These are phyloP conservation scores for Elephas maximus DNA, from an alignment of 2,113 vertebrate genomes.

Conservation along the genomic window DNA sequence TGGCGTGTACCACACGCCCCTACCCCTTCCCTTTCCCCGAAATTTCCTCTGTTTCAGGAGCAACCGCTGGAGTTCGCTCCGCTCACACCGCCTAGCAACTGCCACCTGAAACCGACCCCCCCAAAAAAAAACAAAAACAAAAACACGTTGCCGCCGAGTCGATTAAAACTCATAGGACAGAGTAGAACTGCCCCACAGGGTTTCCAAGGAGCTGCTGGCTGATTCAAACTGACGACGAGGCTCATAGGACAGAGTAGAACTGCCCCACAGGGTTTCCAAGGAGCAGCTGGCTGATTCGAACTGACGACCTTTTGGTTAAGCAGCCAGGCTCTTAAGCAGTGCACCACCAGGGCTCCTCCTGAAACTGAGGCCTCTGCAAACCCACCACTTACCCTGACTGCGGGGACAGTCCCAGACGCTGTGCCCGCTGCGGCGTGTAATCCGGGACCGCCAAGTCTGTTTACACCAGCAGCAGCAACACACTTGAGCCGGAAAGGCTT, in stretches of 20 bases:
- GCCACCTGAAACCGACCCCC: neutral
- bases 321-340: too few species aligned
- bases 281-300: too few species aligned
- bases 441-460: conserved; percentile 77
- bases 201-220: too few species aligned
- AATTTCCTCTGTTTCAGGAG: neutral
- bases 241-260: too few species aligned
- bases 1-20: neutral
- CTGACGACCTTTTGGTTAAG: too few species aligned
- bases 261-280: too few species aligned
- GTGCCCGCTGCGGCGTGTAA: conserved; percentile 59
- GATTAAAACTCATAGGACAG: too few species aligned
- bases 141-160: too few species aligned
- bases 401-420: conserved; percentile 5
- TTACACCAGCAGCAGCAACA: conserved; percentile 82
- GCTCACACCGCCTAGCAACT: neutral
- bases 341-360: neutral
- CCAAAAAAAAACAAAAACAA: too few species aligned
- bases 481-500: conserved; percentile 76
- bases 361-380: conserved; percentile 58
- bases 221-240: too few species aligned
- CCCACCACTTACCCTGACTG: conserved; percentile 84
- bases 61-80: neutral
- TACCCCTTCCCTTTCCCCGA: accelerated
- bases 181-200: too few species aligned